These are phyloP conservation scores for Theristicus caerulescens DNA, from an alignment of 2,113 vertebrate genomes.

Conservation along the genomic window DNA sequence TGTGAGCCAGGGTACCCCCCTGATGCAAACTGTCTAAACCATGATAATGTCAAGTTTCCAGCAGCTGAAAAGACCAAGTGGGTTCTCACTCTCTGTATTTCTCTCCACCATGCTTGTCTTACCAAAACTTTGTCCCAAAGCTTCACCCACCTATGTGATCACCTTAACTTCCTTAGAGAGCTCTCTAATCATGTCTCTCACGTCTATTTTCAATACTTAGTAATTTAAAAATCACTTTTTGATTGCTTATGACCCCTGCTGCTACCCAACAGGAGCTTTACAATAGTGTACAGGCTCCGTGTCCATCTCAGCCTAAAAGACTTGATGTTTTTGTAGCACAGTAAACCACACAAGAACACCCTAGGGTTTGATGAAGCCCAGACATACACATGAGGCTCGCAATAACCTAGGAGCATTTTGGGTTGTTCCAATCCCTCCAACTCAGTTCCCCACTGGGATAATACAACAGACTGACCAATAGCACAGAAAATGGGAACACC, in stretches of 20 bases:
- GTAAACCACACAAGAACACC: background rate
- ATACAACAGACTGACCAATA: background rate
- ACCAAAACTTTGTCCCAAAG: background rate
- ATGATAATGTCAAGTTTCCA: background rate
- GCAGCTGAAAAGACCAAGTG: background rate
- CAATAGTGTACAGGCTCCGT: fast-evolving
- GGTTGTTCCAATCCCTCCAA: background rate
- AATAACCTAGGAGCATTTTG: background rate
- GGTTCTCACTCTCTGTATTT: background rate
- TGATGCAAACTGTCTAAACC: background rate
- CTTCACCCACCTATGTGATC: background rate
- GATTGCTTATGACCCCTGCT: background rate
- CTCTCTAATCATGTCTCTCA: background rate
- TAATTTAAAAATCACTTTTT: background rate
- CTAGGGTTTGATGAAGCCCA: background rate
- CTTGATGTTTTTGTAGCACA: fast-evolving
- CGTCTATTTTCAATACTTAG: background rate
- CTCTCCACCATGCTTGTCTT: background rate
- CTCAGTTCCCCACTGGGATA: background rate
- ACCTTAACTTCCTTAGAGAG: background rate
- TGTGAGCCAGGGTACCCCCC: fast-evolving
- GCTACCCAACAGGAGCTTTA: background rate
- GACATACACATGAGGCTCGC: background rate
- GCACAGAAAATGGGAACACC: background rate
- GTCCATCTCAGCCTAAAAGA: background rate